A percentile compares a stretch with the other conserved stretches of the same genome.
These are phyloP conservation scores for Bolinopsis microptera DNA, from an alignment of 37 sponge, comb jelly and placozoan genomes.

Conservation along the genomic window DNA sequence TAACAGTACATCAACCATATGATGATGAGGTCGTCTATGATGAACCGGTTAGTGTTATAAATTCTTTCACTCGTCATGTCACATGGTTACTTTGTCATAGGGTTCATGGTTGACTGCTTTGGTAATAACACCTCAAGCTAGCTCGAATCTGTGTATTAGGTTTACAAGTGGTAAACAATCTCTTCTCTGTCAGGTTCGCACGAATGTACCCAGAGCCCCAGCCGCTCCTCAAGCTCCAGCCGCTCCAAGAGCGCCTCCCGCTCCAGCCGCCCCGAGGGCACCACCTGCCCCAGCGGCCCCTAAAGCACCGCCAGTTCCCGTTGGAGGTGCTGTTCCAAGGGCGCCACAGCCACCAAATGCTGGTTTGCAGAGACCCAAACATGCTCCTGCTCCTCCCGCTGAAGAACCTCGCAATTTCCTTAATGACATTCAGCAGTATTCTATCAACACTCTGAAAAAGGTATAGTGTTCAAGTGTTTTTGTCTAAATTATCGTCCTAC, in stretches of 20 bases:
- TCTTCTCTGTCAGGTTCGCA: neutral
- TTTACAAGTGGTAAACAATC: too few relatives aligned
- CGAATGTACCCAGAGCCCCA: too few relatives aligned
- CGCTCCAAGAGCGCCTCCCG: constrained; percentile 34
- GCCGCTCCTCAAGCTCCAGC: neutral
- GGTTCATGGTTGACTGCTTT: too few relatives aligned
- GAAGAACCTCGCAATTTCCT: constrained; percentile 18
- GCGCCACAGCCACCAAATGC: neutral
- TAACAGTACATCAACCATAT: neutral
- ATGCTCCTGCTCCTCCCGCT: neutral
- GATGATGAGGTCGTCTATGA: neutral
- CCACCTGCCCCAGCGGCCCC: constrained; percentile 38
- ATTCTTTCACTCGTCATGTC: too few relatives aligned
- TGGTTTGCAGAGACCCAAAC: neutral
- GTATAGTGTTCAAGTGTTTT: too few relatives aligned
- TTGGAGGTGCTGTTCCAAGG: neutral
- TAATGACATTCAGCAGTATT: constrained; percentile 10
- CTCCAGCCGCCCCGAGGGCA: constrained; percentile 21
- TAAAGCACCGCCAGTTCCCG: neutral
- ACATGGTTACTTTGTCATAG: too few relatives aligned
- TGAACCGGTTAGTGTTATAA: constrained; percentile 15
- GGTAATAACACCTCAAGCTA: too few relatives aligned
- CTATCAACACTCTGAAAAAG: constrained; percentile 50
- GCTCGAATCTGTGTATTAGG: too few relatives aligned
- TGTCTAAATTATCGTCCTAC: too few relatives aligned